A percentile compares a stretch with the other conserved stretches of the same genome.
Evolutionary conservation across 1,140 invertebrate species (phyloP).

Genomic region (Solenopsis invicta): DNA sequence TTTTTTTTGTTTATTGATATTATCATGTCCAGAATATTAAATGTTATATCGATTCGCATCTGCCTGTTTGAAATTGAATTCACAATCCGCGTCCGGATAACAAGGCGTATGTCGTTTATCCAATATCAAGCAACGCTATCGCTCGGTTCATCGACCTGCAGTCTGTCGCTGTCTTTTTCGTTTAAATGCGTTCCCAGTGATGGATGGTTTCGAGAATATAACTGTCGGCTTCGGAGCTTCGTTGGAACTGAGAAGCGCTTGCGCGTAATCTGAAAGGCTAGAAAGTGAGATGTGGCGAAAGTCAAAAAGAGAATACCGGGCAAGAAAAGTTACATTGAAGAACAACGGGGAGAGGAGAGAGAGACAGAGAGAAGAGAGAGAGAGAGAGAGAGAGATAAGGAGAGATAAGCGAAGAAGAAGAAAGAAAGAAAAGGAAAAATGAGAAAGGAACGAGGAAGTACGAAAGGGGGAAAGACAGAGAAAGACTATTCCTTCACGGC

Average conservation of each 20-base stretch:
- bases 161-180: slow-evolving; percentile 55
- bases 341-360: background rate
- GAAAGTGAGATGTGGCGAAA: slow-evolving; percentile 54
- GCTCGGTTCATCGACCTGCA: slow-evolving; percentile 36
- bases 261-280: slow-evolving; percentile 32
- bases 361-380: background rate
- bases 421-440: slow-evolving; percentile 23
- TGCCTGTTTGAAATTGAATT: slow-evolving; percentile 39
- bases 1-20: slow-evolving; percentile 4
- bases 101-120: slow-evolving; percentile 36
- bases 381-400: background rate
- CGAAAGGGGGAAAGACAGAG: slow-evolving; percentile 5
- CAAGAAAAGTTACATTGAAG: slow-evolving; percentile 36
- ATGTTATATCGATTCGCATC: slow-evolving; percentile 17
- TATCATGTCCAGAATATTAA: background rate
- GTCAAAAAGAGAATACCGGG: slow-evolving; percentile 31
- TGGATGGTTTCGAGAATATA: slow-evolving; percentile 57
- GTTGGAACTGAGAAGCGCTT: slow-evolving; percentile 25
- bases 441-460: background rate
- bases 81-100: slow-evolving; percentile 42
- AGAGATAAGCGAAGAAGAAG: slow-evolving; percentile 14
- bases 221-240: slow-evolving; percentile 36
- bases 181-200: slow-evolving; percentile 60
- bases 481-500: slow-evolving; percentile 61
- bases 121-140: slow-evolving; percentile 62